Evolutionary conservation across 1,140 invertebrate species (phyloP), one percentile per base, ranked within the genome.

Genomic region (Dendrolimus punctatus): DNA sequence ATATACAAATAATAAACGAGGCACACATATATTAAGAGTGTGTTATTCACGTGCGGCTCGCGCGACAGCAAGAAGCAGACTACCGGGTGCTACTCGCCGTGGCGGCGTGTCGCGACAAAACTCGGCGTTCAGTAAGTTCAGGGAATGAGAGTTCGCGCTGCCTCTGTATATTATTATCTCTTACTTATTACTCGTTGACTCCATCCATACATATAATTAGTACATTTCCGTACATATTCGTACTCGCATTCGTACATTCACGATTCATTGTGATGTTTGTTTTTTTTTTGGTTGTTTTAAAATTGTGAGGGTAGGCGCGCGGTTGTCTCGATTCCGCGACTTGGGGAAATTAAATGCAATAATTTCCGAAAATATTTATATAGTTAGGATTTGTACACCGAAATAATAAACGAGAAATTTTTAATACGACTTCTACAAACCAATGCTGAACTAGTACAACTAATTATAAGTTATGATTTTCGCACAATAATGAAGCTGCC

Each of bases 81-180:
- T 53, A 86, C 88, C 69, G 87, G 87, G 59, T 92, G 93, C 90
- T 94, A 94, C 90, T 95, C 94, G 75, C 94, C 95, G 89, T 96
- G 94, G 95, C 92, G 93, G 76, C 92, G 94, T 87, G 94, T 96
- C 83, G 94, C 94, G 85, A 95, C 93, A 87, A 96, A 95, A 88
- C 92, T 96, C 72, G 95, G 95, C 92, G 94, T 96, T 89, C 95
- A 95, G 94, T 96, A 95, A 95, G 95, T 95, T 79, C 56, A 61
- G 65, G 67, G 72, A 73, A 76, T 73, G 73, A 69, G 64, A 60
- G 53, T 65, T 60, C 69, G 65, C 62, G 60, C 60, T 65, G 66
- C 63, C 69, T 76, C 57, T 74, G 66, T 72, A 60, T 62, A 66
- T 71, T 58, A 68, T 55, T 68, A 58, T 61, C 57, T 70, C 73